Base-by-base conservation (phyloP, 2,888 invertebrate genomes). In the Eupithecia subfuscata region DNA sequence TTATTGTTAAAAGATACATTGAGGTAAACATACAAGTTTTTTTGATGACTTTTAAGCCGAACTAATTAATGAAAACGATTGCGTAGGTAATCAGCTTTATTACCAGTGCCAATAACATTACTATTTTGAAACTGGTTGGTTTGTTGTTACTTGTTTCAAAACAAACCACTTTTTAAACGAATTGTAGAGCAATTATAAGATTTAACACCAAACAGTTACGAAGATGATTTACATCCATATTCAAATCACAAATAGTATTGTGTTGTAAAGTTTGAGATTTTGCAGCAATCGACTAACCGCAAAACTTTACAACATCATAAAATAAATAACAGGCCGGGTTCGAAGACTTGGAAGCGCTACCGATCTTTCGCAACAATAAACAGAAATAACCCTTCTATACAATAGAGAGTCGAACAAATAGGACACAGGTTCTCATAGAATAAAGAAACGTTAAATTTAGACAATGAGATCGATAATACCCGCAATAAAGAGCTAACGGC, bases 391-490 rank as follows among this genome's bases (percentile, higher is more conserved):
- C 75, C 77, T 76, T 79, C 78, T 70, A 70, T 77, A 74, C 64
- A 45, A 56, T 63, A 68, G 74, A 69, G 73, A 79, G 75, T 78
- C 78, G 43, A 74, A 85, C 84, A 82, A 83, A 81, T 81, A 71
- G 52, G 73, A 73, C 60, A 63, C 18, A 74, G 73, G 83, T 94
- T 94, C 94, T 90, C 94, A 94, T 86, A 87, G 89, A 92, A 91
- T 91, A 86, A 91, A 71, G 85, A 86, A 90, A 91, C 90, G 85
- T 87, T 88, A 91, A 93, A 94, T 93, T 93, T 85, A 86, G 86
- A 86, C 93, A 94, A 93, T 88, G 85, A 88, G 87, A 92, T 92
- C 92, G 90, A 94, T 93, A 93, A 92, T 92, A 89, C 91, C 88
- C 83, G 84, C 86, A 90, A 91, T 91, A 91, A 88, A 90, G 88